Percentiles rank a stretch among this genome's conserved stretches.
Conservation (phyloP, 1,140 invertebrate genomes). For the Micrasema longulum region DNA sequence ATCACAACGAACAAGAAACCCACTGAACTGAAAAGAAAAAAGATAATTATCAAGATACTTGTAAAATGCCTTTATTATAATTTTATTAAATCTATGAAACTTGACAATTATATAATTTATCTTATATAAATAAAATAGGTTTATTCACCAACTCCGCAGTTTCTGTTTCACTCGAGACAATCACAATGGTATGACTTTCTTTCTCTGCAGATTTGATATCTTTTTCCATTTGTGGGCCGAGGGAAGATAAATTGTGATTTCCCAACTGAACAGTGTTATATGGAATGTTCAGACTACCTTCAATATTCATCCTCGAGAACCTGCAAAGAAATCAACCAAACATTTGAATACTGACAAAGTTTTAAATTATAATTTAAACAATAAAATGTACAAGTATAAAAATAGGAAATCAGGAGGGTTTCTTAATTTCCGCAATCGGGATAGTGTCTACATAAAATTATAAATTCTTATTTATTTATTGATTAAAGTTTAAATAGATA, state of each 20-base stretch:
- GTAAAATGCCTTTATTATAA: too few relatives aligned
- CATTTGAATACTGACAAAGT: not conserved
- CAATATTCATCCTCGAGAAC: conserved; percentile 79
- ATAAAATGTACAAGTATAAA: not conserved
- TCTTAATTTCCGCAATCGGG: too few relatives aligned
- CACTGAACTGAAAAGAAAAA: conserved; percentile 73
- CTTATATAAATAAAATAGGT: too few relatives aligned
- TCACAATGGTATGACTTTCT: conserved; percentile 76
- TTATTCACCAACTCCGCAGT: conserved; percentile 82
- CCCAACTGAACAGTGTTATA: conserved; percentile 80
- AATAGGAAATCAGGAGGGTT: not conserved
- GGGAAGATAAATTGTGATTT: conserved; percentile 71
- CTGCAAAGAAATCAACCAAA: conserved; percentile 69
- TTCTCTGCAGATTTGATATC: conserved; percentile 64
- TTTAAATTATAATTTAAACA: not conserved
- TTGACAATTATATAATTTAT: conserved; percentile 13
- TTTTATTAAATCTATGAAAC: too few relatives aligned
- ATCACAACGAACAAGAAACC: conserved; percentile 76
- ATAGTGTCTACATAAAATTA: too few relatives aligned
- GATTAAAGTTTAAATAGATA: too few relatives aligned
- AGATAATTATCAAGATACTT: too few relatives aligned
- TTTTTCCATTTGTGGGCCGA: conserved; percentile 74
- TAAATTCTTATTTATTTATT: too few relatives aligned
- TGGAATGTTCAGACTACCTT: conserved; percentile 88
- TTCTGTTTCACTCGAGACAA: conserved; percentile 82